Percentiles rank a stretch among this genome's conserved stretches.
Evolutionary conservation across 2,113 vertebrate genomes (phyloP).

Genomic region (Petaurus breviceps): DNA sequence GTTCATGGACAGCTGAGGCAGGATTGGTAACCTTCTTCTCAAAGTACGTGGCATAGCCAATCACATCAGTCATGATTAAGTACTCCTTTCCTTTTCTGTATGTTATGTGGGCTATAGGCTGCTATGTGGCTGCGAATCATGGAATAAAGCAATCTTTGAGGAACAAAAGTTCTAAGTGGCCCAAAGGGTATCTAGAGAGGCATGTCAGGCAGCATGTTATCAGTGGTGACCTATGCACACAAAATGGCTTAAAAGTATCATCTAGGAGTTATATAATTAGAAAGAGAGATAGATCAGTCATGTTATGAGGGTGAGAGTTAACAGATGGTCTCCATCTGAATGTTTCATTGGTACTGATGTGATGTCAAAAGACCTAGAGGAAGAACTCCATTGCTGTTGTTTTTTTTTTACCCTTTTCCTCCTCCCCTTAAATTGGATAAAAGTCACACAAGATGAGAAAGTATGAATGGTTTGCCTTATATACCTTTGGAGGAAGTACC

Average conservation of each 20-base stretch:
- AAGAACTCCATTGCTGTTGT: background rate
- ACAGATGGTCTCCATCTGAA: background rate
- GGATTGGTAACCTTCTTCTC: background rate
- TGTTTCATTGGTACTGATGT: background rate
- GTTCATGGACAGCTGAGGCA: background rate
- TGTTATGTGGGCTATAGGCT: background rate
- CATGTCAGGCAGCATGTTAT: background rate
- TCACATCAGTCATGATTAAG: background rate
- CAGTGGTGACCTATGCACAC: fast-evolving
- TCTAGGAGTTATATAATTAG: background rate
- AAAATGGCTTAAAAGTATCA: background rate
- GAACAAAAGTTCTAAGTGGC: background rate
- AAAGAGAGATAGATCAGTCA: background rate
- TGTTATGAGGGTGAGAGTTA: background rate
- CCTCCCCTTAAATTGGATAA: background rate
- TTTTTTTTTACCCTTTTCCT: background rate
- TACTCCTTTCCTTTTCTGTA: background rate
- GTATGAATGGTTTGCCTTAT: background rate
- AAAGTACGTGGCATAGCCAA: background rate
- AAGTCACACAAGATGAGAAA: background rate
- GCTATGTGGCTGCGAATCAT: background rate
- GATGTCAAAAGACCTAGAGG: background rate
- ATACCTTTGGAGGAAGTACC: background rate
- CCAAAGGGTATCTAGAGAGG: background rate
- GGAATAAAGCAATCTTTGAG: background rate